Base-by-base conservation (phyloP, 1,140 invertebrate genomes). In the Contarinia nasturtii region DNA sequence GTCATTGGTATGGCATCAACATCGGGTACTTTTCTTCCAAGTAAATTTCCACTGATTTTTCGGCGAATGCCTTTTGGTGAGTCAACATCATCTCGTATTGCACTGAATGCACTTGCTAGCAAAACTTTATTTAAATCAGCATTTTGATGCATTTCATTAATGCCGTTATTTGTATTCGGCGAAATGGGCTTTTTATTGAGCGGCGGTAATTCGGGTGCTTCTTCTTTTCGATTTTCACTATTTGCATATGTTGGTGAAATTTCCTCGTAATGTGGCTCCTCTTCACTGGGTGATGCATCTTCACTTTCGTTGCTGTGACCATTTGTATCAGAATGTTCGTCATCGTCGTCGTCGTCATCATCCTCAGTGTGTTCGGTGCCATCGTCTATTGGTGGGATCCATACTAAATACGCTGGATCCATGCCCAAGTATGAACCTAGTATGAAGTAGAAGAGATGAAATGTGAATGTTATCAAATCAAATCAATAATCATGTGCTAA, bases 331-430 rank as follows among this genome's bases (percentile, higher is more conserved):
- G 27, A 27, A 27, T 27, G 4, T 27, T 27, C 27, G 27, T 27
- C 27, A 10, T 27, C 27, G 27, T 34, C n/a, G n/a, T n/a, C n/a
- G n/a, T n/a, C n/a, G n/a, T n/a, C n/a, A 7, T 18, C 15, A 19
- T 44, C 20, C n/a, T 20, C 42, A 20, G 18, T 4, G 3, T 44
- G n/a, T 33, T 42, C 22, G 20, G 49, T 47, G 44, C 69, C 68
- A 47, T 76, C 75, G 50, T 78, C 75, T 7, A 83, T 67, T 0
- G 84, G 83, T 19, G 86, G 85, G 45, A 87, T 86, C 83, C 84
- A 89, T 0, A 88, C 77, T 43, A 87, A 66, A 58, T 84, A 85
- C 0, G 83, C 82, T 1, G 86, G 84, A 64, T 88, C 86, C 82
- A 88, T 86, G 3, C 82, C 82, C 46, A 86, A 64, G 54, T 83